Evolutionary conservation across 2,888 invertebrate species (phyloP).

Genomic region (Formica aserva): DNA sequence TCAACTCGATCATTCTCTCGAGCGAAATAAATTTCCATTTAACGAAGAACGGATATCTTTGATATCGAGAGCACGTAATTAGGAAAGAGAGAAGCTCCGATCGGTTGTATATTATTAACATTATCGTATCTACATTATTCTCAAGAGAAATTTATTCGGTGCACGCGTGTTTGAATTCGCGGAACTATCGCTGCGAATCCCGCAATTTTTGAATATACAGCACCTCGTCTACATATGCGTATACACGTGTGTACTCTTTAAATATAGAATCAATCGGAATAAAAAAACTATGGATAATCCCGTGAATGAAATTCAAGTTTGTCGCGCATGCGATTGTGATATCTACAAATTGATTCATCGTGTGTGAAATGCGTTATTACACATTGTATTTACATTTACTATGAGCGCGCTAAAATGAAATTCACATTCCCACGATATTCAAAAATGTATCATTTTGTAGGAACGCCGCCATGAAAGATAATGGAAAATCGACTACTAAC

Average conservation of each 20-base stretch:
- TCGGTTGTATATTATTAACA: conserved; percentile 52
- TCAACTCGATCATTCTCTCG: no score
- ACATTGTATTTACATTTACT: not conserved
- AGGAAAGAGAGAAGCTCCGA: conserved; percentile 38
- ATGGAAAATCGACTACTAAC: conserved; percentile 57
- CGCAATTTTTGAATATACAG: conserved; percentile 79
- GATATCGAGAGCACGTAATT: not conserved
- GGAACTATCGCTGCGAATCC: conserved; percentile 73
- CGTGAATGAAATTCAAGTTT: not conserved
- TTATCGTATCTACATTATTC: conserved; percentile 35
- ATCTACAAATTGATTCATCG: not conserved
- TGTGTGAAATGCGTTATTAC: not conserved
- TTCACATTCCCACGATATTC: not conserved
- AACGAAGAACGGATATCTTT: conserved; percentile 1
- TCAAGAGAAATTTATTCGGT: conserved; percentile 69
- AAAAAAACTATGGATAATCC: conserved; percentile 53
- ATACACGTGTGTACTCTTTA: conserved; percentile 81
- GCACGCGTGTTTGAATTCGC: conserved; percentile 71
- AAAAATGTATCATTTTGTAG: conserved; percentile 53
- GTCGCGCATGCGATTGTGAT: not conserved
- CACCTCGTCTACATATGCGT: conserved; percentile 67
- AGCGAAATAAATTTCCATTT: not conserved
- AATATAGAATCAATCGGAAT: conserved; percentile 77
- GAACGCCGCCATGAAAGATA: conserved; percentile 3
- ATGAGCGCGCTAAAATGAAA: not conserved